phyloP scores from a whole-genome alignment of 2,888 invertebrate genomes.

The Tachina fera region DNA sequence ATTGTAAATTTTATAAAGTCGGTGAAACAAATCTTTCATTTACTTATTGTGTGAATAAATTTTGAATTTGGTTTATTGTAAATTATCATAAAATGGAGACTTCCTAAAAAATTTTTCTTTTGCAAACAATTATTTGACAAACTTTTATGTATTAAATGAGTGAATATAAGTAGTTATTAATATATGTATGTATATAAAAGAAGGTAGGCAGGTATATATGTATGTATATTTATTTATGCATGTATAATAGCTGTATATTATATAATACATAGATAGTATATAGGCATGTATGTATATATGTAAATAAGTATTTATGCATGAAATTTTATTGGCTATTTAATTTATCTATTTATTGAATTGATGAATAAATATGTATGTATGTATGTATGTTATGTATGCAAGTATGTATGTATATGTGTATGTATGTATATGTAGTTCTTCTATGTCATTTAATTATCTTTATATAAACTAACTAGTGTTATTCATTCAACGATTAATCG shows the following conservation, averaged over 20 bases:
- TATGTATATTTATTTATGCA: neutral
- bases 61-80: no score
- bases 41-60: no score
- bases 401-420: slow-evolving; percentile 9
- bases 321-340: neutral
- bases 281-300: neutral
- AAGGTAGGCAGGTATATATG: neutral
- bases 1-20: no score
- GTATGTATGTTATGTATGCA: neutral
- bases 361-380: slow-evolving; percentile 4
- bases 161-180: no score
- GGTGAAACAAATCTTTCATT: no score
- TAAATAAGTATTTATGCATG: neutral
- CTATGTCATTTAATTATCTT: slow-evolving; percentile 7
- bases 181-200: no score
- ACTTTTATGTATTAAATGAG: neutral
- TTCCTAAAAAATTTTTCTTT: neutral
- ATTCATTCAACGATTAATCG: neutral
- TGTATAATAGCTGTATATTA: neutral
- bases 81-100: no score
- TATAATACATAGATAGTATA: neutral
- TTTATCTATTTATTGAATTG: slow-evolving; percentile 10
- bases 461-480: slow-evolving; percentile 28
- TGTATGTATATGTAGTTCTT: slow-evolving; percentile 7
- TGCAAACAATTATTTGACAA: neutral